These are phyloP conservation scores for Bergia puertoricense DNA, from an alignment of 92 coral and sea anemone species.

Conservation along the genomic window DNA sequence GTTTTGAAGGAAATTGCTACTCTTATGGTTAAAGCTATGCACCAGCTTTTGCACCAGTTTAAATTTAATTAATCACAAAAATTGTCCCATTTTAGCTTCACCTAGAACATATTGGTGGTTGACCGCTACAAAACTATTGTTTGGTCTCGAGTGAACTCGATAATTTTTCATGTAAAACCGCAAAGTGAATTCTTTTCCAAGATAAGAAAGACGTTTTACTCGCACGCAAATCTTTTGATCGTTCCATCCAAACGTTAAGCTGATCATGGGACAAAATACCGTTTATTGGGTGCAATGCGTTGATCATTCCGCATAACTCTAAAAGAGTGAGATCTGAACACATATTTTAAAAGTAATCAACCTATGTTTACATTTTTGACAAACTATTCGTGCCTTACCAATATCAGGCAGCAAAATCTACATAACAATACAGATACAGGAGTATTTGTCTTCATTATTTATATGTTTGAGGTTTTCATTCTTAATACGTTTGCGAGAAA, in stretches of 20 bases:
- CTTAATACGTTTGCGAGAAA: neutral
- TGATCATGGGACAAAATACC: neutral
- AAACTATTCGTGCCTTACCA: neutral
- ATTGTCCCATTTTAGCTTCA: conserved; percentile 9
- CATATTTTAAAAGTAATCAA: neutral
- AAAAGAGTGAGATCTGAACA: neutral
- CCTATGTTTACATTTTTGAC: neutral
- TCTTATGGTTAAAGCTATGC: neutral
- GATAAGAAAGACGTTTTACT: neutral
- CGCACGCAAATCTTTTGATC: neutral
- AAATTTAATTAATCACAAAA: conserved; percentile 1
- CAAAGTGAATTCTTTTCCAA: neutral
- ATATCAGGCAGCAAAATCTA: neutral
- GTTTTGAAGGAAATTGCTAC: neutral
- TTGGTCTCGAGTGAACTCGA: neutral
- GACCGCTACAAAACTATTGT: neutral
- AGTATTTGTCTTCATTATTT: conserved; percentile 4
- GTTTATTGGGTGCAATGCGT: neutral
- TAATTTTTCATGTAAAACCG: neutral
- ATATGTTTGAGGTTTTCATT: neutral
- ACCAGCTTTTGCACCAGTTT: neutral
- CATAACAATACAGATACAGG: neutral
- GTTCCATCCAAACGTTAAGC: neutral
- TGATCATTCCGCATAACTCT: neutral
- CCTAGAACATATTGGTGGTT: neutral